phyloP scores from a whole-genome alignment of 2,797 vertebrate genomes.

The Enteromius radiatus region DNA sequence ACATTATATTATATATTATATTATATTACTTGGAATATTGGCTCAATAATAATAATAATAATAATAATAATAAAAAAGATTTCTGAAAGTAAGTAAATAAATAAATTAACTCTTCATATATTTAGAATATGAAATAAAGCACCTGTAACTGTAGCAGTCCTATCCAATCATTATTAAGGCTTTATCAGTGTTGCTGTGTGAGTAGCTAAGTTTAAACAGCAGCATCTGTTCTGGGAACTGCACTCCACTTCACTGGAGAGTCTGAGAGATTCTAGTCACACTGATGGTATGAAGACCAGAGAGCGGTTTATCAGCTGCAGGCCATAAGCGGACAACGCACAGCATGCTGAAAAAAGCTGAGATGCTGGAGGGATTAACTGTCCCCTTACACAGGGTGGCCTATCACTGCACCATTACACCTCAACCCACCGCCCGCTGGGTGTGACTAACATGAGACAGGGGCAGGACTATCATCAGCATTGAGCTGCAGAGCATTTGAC shows the following conservation, averaged over 20 bases:
- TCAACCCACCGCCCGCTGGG: constrained; percentile 30
- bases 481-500: constrained; percentile 2
- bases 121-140: neutral
- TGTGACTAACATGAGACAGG: constrained; percentile 54
- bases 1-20: too few relatives aligned
- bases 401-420: constrained; percentile 19
- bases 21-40: too few relatives aligned
- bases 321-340: constrained; percentile 32
- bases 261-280: constrained; percentile 34
- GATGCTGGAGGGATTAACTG: constrained; percentile 65
- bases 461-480: constrained; percentile 10
- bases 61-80: too few relatives aligned
- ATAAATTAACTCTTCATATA: too few relatives aligned
- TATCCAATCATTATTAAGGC: neutral
- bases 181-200: constrained; percentile 40
- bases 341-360: constrained; percentile 42
- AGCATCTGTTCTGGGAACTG: constrained; percentile 28
- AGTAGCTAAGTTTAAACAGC: constrained; percentile 42
- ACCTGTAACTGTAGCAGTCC: neutral
- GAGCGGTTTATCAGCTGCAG: constrained; percentile 54
- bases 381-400: constrained; percentile 30
- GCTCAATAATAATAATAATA: too few relatives aligned
- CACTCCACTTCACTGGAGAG: constrained; percentile 23
- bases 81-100: too few relatives aligned
- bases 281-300: constrained; percentile 46